Base-by-base conservation (phyloP, 2,888 invertebrate species). In the Volucella inanis region DNA sequence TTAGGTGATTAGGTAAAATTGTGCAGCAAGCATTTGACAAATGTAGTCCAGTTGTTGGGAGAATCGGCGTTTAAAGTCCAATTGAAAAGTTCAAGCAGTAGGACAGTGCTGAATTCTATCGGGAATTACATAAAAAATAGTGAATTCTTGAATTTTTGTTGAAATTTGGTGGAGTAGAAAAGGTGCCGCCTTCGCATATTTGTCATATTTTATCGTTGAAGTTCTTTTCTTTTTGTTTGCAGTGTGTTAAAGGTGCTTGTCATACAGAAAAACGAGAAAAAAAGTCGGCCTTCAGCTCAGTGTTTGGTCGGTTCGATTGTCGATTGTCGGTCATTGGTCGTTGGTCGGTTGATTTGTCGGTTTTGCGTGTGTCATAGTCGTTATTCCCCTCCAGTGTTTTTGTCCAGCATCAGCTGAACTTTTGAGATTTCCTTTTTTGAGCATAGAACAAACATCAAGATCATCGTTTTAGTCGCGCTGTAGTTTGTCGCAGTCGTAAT, bases 341-440 rank as follows among this genome's bases (percentile, higher is more conserved):
- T 45, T 49, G 49, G 76, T 59, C 54, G 65, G 64, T 70, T 61
- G 67, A 52, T 64, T 68, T 57, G 70, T 75, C 78, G 78, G 64
- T 68, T 74, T 62, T 64, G 54, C 59, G 84, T 71, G 65, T 71
- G 61, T 85, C 67, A 80, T 55, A 71, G 38, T 39, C 22, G 8
- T 41, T 31, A 6, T 31, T 31, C 15, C 39, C 62, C 57, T 64
- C 68, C 52, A 39, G 18, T 68, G 9, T 22, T 39, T 54, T n/a
- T 14, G 22, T n/a, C 15, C 72, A 62, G 67, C 41, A 74, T 50
- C 84, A 76, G 76, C 81, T 76, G 70, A 55, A 75, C 47, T 59
- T 49, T 31, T 81, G 47, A 41, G 72, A 85, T 85, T 81, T 76
- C 85, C 81, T 76, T 85, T 79, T 85, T 81, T 81, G 80, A 81